Percentiles rank a stretch among this genome's conserved stretches.
These are phyloP conservation scores for Drosophila miranda DNA, from an alignment of 1,140 invertebrate genomes.

Conservation along the genomic window DNA sequence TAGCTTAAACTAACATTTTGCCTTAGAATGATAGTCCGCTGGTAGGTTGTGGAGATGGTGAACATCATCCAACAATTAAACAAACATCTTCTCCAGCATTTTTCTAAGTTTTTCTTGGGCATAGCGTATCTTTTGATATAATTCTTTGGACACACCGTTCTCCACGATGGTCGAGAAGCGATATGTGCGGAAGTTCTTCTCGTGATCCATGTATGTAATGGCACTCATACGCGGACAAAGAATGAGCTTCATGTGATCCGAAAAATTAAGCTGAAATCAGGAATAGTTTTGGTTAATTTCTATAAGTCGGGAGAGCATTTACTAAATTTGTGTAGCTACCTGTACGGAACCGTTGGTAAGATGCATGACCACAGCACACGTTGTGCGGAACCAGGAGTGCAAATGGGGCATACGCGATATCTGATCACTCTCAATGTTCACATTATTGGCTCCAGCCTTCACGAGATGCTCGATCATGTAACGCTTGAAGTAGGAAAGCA, in stretches of 20 bases:
- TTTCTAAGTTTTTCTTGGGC: no score
- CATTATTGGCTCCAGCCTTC: constrained; percentile 93
- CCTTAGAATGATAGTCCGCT: no score
- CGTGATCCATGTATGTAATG: constrained; percentile 96
- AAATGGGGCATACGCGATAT: constrained; percentile 96
- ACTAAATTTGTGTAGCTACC: constrained; percentile 83
- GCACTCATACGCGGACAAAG: constrained; percentile 98
- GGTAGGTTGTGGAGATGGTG: no score
- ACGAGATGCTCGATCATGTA: constrained; percentile 99
- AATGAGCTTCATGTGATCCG: constrained; percentile 99
- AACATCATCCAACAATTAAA: no score
- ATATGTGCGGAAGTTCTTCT: constrained; percentile 95
- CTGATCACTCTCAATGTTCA: constrained; percentile 91
- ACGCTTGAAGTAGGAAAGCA: constrained; percentile 97
- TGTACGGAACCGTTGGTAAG: constrained; percentile 98
- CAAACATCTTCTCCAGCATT: no score
- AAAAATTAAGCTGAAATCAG: constrained; percentile 94
- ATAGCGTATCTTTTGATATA: constrained; percentile 92
- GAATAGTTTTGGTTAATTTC: background rate
- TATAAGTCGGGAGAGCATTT: no score
- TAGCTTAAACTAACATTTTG: no score
- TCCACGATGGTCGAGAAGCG: constrained; percentile 92
- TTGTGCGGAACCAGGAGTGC: constrained; percentile 97
- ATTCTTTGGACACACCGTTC: constrained; percentile 91
- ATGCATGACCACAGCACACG: constrained; percentile 97